Conservation (phyloP, 1,140 invertebrate species). For the Magallana gigas region DNA sequence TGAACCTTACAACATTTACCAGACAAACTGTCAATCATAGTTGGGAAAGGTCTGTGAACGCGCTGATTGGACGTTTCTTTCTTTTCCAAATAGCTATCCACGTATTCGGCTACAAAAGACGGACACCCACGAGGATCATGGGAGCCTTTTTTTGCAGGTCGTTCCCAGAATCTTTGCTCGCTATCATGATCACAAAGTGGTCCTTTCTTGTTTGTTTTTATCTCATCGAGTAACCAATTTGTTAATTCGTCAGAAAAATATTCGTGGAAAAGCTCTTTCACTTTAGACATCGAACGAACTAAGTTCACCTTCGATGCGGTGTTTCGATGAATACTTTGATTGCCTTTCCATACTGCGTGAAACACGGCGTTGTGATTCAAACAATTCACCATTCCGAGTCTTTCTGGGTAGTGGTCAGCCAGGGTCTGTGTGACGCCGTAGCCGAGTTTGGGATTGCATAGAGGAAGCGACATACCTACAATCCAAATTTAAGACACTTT, state of each 20-base stretch:
- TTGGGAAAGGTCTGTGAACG: conserved; percentile 74
- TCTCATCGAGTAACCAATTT: conserved; percentile 75
- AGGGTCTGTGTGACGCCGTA: conserved; percentile 72
- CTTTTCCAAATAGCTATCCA: conserved; percentile 59
- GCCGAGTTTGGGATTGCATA: conserved; percentile 77
- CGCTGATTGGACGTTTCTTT: conserved; percentile 33
- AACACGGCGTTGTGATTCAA: conserved; percentile 76
- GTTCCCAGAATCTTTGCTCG: conserved; percentile 75
- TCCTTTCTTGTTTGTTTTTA: conserved; percentile 72
- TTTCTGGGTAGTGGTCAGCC: conserved; percentile 76
- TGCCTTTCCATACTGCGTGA: conserved; percentile 76
- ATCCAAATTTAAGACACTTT: not conserved
- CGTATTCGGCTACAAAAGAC: conserved; percentile 70
- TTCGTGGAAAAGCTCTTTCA: conserved; percentile 66
- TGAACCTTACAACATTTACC: conserved; percentile 47
- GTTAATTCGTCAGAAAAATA: conserved; percentile 73
- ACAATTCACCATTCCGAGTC: conserved; percentile 75
- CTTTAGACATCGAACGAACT: conserved; percentile 69
- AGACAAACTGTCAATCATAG: conserved; percentile 67
- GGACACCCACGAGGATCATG: conserved; percentile 76
- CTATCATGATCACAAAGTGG: conserved; percentile 65
- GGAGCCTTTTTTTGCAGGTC: conserved; percentile 42
- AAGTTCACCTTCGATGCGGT: conserved; percentile 73
- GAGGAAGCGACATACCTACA: conserved; percentile 75
- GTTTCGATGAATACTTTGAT: conserved; percentile 74